Base-by-base conservation (phyloP, 2,888 invertebrate species). In the Thymelicus sylvestris region DNA sequence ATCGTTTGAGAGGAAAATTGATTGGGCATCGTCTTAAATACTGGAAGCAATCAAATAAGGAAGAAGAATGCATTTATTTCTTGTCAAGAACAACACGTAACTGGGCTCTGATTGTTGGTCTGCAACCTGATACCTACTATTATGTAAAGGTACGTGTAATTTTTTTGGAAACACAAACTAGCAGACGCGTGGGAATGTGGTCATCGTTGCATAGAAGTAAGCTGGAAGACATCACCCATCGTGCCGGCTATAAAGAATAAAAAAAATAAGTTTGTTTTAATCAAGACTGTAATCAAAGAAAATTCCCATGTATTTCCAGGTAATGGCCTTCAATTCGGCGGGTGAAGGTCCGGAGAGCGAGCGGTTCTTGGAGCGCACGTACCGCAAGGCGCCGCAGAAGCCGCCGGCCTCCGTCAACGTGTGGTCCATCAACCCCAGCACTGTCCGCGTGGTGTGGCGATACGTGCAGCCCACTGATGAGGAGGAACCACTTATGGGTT, bases 321-420 rank as follows among this genome's bases (percentile, higher is more conserved):
- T 98, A 2, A 98, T 99, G 98, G 98, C 98, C 0, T 99, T 98
- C 83, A 99, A 99, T 92, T 96, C 97, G 0, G 99, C 99, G 5
- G 99, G 99, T 2, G 98, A 98, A 88, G 99, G 99, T 5, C 98
- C 98, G 0, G 98, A 99, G 86, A 98, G 98, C 91, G 98, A 98
- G 93, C 95, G 97, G 57, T 98, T 95, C 85, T 90, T 97, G 75
- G 98, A 98, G 88, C 95, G 98, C 73, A 98, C 98, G 10, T 98
- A 96, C 89, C 96, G 97, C 67, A 97, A 97, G 91, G 98, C 99
- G 6, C 99, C 99, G 0, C 97, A 98, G 84, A 98, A 98, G 88
- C 98, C 98, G 31, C 99, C 99, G 1, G 97, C 98, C 0, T 97
- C 98, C 7, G 98, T 99, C 3, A 95, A 96, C 80, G 96, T 98